A percentile compares a stretch with the other conserved stretches of the same genome.
Conservation (phyloP, 2,113 vertebrate species). For the Bujurquina vittata region DNA sequence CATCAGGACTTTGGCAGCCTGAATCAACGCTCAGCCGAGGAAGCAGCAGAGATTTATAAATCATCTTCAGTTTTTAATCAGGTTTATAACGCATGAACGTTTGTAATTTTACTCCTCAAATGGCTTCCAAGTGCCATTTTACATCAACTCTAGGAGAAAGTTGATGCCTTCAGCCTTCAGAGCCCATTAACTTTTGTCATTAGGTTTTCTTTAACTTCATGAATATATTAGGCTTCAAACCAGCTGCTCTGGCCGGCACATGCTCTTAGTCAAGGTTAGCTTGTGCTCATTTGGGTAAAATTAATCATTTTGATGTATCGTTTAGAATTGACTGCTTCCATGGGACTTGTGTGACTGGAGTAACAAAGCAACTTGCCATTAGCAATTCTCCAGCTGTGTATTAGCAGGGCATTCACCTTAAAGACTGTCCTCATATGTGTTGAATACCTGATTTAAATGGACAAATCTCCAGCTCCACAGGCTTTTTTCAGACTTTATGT, state of each 20-base stretch:
- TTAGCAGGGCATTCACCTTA: conserved; percentile 89
- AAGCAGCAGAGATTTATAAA: conserved; percentile 72
- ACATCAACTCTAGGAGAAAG: conserved; percentile 68
- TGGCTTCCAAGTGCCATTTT: conserved; percentile 54
- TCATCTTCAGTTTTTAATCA: conserved; percentile 72
- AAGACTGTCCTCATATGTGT: conserved; percentile 76
- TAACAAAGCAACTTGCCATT: conserved; percentile 99
- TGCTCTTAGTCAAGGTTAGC: conserved; percentile 90
- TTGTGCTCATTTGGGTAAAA: conserved; percentile 97
- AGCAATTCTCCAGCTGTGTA: conserved; percentile 94
- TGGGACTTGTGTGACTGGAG: conserved; percentile 96
- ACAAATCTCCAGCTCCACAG: conserved; percentile 53
- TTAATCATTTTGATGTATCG: conserved; percentile 99
- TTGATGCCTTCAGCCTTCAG: conserved; percentile 80
- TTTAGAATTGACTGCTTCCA: conserved; percentile 94
- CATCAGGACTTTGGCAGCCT: conserved; percentile 71
- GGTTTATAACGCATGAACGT: conserved; percentile 71
- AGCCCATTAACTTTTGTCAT: conserved; percentile 89
- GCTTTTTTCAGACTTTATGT: background rate
- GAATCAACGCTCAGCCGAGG: conserved; percentile 63
- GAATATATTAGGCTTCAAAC: conserved; percentile 87
- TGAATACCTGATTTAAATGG: conserved; percentile 80
- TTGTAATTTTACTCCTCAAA: conserved; percentile 73
- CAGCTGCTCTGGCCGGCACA: conserved; percentile 79
- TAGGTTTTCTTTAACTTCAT: conserved; percentile 86